Conservation (phyloP, 2,888 invertebrate species). For the Eledona agricola region DNA sequence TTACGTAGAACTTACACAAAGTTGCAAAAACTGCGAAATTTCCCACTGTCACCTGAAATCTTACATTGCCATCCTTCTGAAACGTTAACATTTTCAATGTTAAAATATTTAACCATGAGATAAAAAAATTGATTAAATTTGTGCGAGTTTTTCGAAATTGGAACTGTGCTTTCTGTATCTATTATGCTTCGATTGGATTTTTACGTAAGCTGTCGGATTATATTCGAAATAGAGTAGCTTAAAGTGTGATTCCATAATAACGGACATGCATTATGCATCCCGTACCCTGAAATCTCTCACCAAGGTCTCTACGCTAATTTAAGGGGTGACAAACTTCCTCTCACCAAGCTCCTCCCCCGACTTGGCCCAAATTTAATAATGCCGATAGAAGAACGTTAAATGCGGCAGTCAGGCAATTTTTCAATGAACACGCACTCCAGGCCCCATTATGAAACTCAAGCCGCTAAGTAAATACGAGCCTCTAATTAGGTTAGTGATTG, state of each 20-base stretch:
- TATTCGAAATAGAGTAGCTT: too few species aligned
- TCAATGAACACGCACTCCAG: conserved; percentile 7
- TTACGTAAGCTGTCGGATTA: too few species aligned
- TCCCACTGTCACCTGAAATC: too few species aligned
- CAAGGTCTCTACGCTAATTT: conserved; percentile 28
- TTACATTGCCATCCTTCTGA: too few species aligned
- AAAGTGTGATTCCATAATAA: conserved; percentile 18
- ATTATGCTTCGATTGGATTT: too few species aligned
- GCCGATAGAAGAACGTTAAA: conserved; percentile 22
- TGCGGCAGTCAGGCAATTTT: conserved; percentile 1
- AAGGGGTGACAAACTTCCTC: conserved; percentile 33
- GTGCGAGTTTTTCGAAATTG: too few species aligned
- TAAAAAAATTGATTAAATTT: too few species aligned
- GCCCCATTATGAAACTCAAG: conserved; percentile 6
- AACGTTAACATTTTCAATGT: too few species aligned
- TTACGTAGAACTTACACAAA: too few species aligned
- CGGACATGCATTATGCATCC: conserved; percentile 32
- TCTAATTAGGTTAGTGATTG: conserved; percentile 22
- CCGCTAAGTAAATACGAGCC: conserved; percentile 2
- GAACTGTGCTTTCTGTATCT: too few species aligned
- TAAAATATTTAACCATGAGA: too few species aligned
- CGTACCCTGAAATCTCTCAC: conserved; percentile 27
- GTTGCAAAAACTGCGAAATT: too few species aligned
- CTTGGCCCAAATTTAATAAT: conserved; percentile 30
- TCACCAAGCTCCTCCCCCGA: conserved; percentile 22